A percentile compares a stretch with the other conserved stretches of the same genome.
These are phyloP conservation scores for Aurelia coerulea DNA, from an alignment of 30 jellyfish, hydroid and myxozoan species.

Conservation along the genomic window DNA sequence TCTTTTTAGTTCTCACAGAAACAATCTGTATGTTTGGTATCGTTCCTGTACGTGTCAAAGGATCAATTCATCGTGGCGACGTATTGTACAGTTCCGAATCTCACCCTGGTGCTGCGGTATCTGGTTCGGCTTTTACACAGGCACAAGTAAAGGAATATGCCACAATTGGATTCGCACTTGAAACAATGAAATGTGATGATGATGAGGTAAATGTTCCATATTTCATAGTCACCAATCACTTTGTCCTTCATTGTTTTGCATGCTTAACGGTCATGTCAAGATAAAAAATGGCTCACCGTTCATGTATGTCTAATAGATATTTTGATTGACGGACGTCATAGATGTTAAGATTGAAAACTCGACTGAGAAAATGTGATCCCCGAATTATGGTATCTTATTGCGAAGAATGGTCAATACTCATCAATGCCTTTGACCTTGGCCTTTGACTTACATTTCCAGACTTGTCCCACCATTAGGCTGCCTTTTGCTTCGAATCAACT, in stretches of 20 bases:
- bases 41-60: conserved; percentile 33
- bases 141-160: not conserved
- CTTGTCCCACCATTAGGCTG: too few relatives aligned
- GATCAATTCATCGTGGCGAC: conserved; percentile 6
- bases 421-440: too few relatives aligned
- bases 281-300: too few relatives aligned
- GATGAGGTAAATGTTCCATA: conserved; percentile 12
- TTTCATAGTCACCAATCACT: not conserved
- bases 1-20: conserved; percentile 17
- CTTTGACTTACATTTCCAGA: too few relatives aligned
- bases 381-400: not conserved
- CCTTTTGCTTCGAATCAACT: too few relatives aligned
- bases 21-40: conserved; percentile 36
- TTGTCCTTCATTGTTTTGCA: not conserved
- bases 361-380: not conserved
- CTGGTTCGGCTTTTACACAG: not conserved
- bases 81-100: not conserved
- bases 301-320: too few relatives aligned
- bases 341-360: too few relatives aligned
- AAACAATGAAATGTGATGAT: not conserved
- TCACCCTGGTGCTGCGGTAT: conserved; percentile 21
- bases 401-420: too few relatives aligned
- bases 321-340: too few relatives aligned
- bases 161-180: conserved; percentile 23
- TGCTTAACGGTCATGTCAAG: too few relatives aligned